Base-by-base conservation (phyloP, 2,888 invertebrate species). In the Antheraea yamamai region DNA sequence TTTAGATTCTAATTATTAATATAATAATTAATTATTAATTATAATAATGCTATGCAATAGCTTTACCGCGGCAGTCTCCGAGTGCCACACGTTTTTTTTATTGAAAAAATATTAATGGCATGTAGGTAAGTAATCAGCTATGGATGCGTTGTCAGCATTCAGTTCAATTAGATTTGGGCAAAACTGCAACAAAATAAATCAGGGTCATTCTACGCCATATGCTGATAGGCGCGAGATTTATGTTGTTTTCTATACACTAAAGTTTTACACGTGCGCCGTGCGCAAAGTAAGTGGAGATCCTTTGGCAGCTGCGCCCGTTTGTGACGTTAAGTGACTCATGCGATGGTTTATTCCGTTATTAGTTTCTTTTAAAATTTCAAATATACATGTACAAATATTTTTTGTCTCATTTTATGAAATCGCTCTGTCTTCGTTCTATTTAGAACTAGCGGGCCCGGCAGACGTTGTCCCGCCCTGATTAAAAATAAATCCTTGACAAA, bases 251-350 rank as follows among this genome's bases (percentile, higher is more conserved):
- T 55, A 55, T 72, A 72, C 61, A 47, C 71, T 47, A 72, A 64
- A 58, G 74, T 75, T 75, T 47, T 61, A 89, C 92, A 91, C 91
- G 92, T 92, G 92, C 89, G 90, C 87, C 91, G 91, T 91, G 93
- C 91, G 94, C 92, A 91, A 91, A 90, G 93, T 92, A 94, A 94
- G 86, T 84, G 85, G 94, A 94, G 94, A 92, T 90, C 93, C 93
- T 91, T 93, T 94, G 93, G 94, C 94, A 94, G 93, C 94, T 94
- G 94, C 88, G 81, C 82, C 83, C 84, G 86, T 87, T 86, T 88
- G 88, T 90, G 91, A 91, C 92, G 91, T 83, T 79, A 79, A 76
- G 85, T 93, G 93, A 94, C 83, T 93, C 92, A 92, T 80, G 77
- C 77, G 78, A 70, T 70, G 68, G 74, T 55, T 35, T 73, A 23